Evolutionary conservation across 2,113 vertebrate genomes (phyloP).

Genomic region (Rhynchomys soricoides): DNA sequence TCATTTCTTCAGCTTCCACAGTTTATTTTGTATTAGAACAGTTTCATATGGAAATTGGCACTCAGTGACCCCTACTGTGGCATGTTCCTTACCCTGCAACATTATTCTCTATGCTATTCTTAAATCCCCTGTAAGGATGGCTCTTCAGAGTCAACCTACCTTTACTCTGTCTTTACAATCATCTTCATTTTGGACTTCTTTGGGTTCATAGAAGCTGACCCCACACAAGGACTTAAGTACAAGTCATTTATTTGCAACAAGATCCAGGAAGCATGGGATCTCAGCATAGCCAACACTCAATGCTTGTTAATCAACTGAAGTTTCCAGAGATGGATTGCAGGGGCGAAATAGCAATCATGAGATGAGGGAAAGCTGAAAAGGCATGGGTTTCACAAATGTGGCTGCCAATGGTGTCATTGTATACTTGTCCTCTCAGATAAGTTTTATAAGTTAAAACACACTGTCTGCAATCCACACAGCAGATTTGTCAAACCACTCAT

Average conservation of each 20-base stretch:
- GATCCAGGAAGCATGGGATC: not conserved
- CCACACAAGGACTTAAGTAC: not conserved
- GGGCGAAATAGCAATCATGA: too few relatives aligned
- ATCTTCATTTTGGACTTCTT: not conserved
- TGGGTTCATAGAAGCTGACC: not conserved
- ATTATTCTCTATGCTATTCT: not conserved
- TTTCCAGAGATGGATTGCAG: not conserved
- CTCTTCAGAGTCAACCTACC: not conserved
- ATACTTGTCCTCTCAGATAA: too few relatives aligned
- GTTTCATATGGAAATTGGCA: not conserved
- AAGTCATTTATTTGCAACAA: not conserved
- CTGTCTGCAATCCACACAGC: not conserved
- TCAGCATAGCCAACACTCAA: too few relatives aligned
- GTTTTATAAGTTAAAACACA: not conserved
- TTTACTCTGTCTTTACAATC: not conserved
- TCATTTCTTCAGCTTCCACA: not conserved
- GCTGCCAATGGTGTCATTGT: fast-evolving
- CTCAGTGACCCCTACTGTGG: not conserved
- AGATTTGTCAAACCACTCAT: not conserved
- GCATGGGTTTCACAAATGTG: not conserved
- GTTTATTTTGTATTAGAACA: conserved; percentile 21
- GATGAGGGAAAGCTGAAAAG: not conserved
- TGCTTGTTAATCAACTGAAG: not conserved
- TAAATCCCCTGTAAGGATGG: not conserved
- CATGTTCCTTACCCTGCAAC: too few relatives aligned